These are phyloP conservation scores for Lycaena phlaeas DNA, from an alignment of 2,888 invertebrate species.

Conservation along the genomic window DNA sequence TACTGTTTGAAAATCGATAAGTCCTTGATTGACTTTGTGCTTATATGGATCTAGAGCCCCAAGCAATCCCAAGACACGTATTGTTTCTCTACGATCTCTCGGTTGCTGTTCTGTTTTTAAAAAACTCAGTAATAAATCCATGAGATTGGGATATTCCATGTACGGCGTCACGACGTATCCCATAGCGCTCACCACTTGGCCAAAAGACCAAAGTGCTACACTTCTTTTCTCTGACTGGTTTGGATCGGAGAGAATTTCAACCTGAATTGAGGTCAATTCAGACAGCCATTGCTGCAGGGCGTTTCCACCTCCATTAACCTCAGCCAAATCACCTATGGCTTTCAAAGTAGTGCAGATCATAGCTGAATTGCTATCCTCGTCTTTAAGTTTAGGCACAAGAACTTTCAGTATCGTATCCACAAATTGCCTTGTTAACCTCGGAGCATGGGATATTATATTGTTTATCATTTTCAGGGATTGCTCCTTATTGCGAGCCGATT, in stretches of 20 bases:
- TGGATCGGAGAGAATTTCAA: conserved; percentile 95
- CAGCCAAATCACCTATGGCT: conserved; percentile 95
- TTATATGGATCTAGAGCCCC: conserved; percentile 99
- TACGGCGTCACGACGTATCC: conserved; percentile 97
- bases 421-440: conserved; percentile 93
- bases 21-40: conserved; percentile 95
- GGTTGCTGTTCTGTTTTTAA: conserved; percentile 95
- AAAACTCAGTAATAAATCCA: conserved; percentile 94
- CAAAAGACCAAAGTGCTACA: conserved; percentile 95
- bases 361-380: conserved; percentile 90
- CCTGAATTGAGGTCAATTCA: conserved; percentile 88
- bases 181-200: conserved; percentile 95
- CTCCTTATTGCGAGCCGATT: conserved; percentile 95
- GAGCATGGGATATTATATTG: conserved; percentile 94
- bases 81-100: conserved; percentile 89
- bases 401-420: conserved; percentile 94
- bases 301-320: conserved; percentile 87
- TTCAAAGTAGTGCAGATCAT: conserved; percentile 92
- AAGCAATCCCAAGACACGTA: conserved; percentile 92
- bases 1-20: conserved; percentile 89
- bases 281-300: conserved; percentile 93
- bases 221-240: conserved; percentile 95
- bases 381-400: conserved; percentile 91
- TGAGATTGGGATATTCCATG: conserved; percentile 90
- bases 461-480: conserved; percentile 96